Evolutionary conservation across 2,113 vertebrate genomes (phyloP).

Genomic region (Centropus unirufus): DNA sequence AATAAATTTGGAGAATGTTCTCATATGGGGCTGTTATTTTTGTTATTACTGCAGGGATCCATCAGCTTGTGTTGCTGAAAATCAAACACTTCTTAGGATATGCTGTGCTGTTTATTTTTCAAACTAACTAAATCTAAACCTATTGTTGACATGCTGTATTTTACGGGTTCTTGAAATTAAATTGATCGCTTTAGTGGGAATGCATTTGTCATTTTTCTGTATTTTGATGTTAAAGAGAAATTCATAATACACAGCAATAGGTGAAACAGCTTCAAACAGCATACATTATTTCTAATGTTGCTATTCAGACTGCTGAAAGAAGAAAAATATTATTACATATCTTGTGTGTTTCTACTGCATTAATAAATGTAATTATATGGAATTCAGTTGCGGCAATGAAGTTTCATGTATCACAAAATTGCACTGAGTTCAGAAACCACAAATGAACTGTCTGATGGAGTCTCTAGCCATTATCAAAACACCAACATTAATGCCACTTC

Average conservation of each 20-base stretch:
- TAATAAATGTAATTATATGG: background rate
- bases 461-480: background rate
- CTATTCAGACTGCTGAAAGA: background rate
- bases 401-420: background rate
- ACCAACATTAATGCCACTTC: background rate
- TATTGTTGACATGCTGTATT: background rate
- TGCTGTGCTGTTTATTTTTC: background rate
- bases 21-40: background rate
- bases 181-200: background rate
- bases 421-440: background rate
- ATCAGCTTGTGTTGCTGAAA: background rate
- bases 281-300: background rate
- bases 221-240: background rate
- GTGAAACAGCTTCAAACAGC: background rate
- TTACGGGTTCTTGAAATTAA: background rate
- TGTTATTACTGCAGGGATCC: background rate
- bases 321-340: background rate
- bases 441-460: background rate
- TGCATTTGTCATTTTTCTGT: background rate
- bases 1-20: background rate
- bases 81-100: background rate
- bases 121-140: background rate
- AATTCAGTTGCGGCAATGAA: background rate
- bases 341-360: background rate
- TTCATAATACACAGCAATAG: background rate